phyloP scores from a whole-genome alignment of 2,113 vertebrate genomes.

The Stegostoma tigrinum region DNA sequence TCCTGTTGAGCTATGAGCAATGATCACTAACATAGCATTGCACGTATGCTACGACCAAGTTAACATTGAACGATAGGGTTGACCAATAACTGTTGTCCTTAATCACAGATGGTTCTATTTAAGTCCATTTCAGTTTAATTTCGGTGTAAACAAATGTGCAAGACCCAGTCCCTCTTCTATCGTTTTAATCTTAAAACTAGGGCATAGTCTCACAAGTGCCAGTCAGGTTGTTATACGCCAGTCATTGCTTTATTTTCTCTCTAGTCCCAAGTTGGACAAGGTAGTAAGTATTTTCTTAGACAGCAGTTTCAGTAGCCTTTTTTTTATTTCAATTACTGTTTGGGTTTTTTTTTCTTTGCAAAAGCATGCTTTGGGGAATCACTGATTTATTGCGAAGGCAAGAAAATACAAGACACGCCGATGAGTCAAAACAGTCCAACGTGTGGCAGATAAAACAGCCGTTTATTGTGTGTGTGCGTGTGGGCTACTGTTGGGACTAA shows the following conservation, averaged over 20 bases:
- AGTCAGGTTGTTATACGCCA: not conserved
- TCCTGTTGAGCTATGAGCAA: not conserved
- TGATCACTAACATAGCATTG: not conserved
- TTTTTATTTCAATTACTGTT: conserved; percentile 26
- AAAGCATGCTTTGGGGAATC: not conserved
- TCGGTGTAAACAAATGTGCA: not conserved
- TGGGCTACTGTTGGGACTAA: not conserved
- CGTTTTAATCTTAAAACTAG: not conserved
- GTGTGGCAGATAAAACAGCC: not conserved
- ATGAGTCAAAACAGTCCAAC: conserved; percentile 11
- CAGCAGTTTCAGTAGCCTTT: conserved; percentile 37
- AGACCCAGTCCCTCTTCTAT: not conserved
- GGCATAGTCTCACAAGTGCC: not conserved
- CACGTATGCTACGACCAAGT: not conserved
- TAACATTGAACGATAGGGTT: too few relatives aligned
- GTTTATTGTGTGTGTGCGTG: not conserved
- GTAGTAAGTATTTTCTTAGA: conserved; percentile 40
- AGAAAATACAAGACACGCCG: not conserved
- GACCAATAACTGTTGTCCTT: too few relatives aligned
- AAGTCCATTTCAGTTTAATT: not conserved
- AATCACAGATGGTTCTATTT: too few relatives aligned
- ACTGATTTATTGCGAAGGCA: not conserved
- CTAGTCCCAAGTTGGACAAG: not conserved
- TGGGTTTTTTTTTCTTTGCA: conserved; percentile 4
- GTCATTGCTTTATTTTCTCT: not conserved